These are phyloP conservation scores for Verasper variegatus DNA, from an alignment of 2,113 vertebrate genomes.

Conservation along the genomic window DNA sequence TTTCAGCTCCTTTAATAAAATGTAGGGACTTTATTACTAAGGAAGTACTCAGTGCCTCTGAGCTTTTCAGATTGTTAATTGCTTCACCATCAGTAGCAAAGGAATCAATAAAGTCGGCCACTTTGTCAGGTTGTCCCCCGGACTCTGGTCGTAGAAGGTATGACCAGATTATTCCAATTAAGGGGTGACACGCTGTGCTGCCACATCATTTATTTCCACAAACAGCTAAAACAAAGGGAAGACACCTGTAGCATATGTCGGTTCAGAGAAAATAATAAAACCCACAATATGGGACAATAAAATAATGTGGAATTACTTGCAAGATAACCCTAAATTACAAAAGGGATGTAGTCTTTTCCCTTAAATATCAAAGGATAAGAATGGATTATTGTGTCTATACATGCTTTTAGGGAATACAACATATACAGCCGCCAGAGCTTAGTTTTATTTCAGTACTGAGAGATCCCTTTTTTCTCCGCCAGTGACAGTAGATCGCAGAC, in stretches of 20 bases:
- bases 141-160: not conserved
- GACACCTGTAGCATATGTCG: not conserved
- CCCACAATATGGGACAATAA: not conserved
- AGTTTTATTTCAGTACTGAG: slow-evolving; percentile 23
- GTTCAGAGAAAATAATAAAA: slow-evolving; percentile 1
- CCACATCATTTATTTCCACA: slow-evolving; percentile 4
- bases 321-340: not conserved
- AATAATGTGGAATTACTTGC: not conserved
- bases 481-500: slow-evolving; percentile 35
- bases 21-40: slow-evolving; percentile 1
- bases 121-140: slow-evolving; percentile 3
- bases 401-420: not conserved
- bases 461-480: not conserved
- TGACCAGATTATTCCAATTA: slow-evolving; percentile 5
- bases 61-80: slow-evolving; percentile 6
- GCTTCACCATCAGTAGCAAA: not conserved
- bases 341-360: not conserved
- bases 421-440: not conserved
- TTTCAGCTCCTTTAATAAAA: slow-evolving; percentile 6
- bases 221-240: not conserved
- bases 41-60: not conserved
- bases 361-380: not conserved
- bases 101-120: slow-evolving; percentile 5
- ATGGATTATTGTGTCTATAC: slow-evolving; percentile 2
- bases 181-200: not conserved